Percentiles rank a stretch among this genome's conserved stretches.
phyloP scores from a whole-genome alignment of 2,797 vertebrate species.

The Danio jaintianensis region DNA sequence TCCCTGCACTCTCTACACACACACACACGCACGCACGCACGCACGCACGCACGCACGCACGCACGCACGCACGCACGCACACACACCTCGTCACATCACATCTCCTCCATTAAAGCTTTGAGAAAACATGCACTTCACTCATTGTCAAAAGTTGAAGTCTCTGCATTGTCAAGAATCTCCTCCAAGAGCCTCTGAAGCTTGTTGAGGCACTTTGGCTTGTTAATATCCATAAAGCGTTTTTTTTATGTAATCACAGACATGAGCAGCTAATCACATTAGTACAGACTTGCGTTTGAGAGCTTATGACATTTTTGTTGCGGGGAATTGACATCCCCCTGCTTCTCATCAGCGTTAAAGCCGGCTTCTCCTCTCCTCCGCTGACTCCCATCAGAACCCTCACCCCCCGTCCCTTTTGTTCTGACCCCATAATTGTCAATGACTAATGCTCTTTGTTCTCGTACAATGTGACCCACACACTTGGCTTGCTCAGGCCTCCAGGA shows the following conservation, averaged over 20 bases:
- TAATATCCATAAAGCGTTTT: slow-evolving; percentile 47
- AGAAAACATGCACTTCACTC: slow-evolving; percentile 6
- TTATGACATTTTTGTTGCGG: slow-evolving; percentile 43
- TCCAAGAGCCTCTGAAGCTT: slow-evolving; percentile 24
- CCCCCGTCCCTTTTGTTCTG: slow-evolving; percentile 10
- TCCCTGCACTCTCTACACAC: background rate
- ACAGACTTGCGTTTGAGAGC: slow-evolving; percentile 40
- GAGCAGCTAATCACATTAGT: slow-evolving; percentile 52
- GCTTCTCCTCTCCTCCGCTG: slow-evolving; percentile 34
- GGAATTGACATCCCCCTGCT: slow-evolving; percentile 24
- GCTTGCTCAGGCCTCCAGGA: slow-evolving; percentile 14
- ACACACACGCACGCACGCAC: too few species aligned
- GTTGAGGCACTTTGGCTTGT: slow-evolving; percentile 28
- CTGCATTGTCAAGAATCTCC: slow-evolving; percentile 17
- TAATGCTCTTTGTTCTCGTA: slow-evolving; percentile 38
- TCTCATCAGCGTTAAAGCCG: slow-evolving; percentile 40
- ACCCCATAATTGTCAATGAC: slow-evolving; percentile 50
- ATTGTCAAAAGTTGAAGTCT: background rate
- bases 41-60: too few species aligned
- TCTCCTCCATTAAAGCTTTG: background rate
- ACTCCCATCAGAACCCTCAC: slow-evolving; percentile 27
- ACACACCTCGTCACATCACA: background rate
- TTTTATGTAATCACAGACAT: slow-evolving; percentile 52
- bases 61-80: too few species aligned
- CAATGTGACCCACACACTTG: slow-evolving; percentile 28